These are phyloP conservation scores for Papilio machaon DNA, from an alignment of 1,140 invertebrate species.

Conservation along the genomic window DNA sequence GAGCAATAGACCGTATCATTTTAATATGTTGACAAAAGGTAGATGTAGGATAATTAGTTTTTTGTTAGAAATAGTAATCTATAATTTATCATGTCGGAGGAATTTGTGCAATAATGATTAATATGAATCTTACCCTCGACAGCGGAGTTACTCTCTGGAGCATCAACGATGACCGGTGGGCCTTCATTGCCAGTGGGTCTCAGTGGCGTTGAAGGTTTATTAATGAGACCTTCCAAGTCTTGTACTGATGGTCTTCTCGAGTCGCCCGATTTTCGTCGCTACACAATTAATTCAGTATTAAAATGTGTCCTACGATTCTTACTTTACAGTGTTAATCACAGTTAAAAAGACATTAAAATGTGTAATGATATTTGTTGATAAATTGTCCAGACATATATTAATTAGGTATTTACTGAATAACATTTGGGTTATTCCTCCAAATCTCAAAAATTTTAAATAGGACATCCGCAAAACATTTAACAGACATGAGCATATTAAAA, in stretches of 20 bases:
- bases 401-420: not conserved
- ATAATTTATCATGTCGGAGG: no score
- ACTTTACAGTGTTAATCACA: slow-evolving; percentile 56
- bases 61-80: no score
- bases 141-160: slow-evolving; percentile 94
- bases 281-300: slow-evolving; percentile 62
- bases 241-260: slow-evolving; percentile 92
- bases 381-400: not conserved
- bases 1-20: not conserved
- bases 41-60: not conserved
- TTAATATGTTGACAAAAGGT: not conserved
- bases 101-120: not conserved
- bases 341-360: slow-evolving; percentile 12
- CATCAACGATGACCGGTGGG: slow-evolving; percentile 93
- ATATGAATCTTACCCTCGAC: slow-evolving; percentile 89
- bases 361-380: not conserved
- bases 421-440: not conserved
- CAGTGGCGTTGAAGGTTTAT: slow-evolving; percentile 95
- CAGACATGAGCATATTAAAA: slow-evolving; percentile 40
- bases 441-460: not conserved
- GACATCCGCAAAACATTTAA: not conserved
- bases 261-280: slow-evolving; percentile 94
- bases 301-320: slow-evolving; percentile 38
- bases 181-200: slow-evolving; percentile 89
- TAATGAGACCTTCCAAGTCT: slow-evolving; percentile 93